Evolutionary conservation across 1,140 invertebrate species (phyloP).

Genomic region (Euura lappo): DNA sequence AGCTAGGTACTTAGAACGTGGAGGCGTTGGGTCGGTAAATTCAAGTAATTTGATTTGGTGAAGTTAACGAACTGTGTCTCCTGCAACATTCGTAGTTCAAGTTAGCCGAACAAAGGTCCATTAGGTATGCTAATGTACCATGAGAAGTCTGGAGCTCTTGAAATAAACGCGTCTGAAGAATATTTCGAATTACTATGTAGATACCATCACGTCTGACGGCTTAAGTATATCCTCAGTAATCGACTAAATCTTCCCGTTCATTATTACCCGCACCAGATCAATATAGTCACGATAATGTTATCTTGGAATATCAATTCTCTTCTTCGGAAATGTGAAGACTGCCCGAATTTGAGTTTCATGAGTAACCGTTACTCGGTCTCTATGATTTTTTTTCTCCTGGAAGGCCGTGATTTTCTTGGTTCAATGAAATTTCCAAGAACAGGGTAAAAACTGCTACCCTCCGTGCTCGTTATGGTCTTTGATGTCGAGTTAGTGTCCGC

Average conservation of each 20-base stretch:
- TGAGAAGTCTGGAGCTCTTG: background rate
- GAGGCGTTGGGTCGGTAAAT: constrained; percentile 53
- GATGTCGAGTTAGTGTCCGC: background rate
- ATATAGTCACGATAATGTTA: too few relatives aligned
- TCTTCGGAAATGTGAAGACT: too few relatives aligned
- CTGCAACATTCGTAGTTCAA: constrained; percentile 55
- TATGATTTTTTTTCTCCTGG: too few relatives aligned
- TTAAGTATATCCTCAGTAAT: background rate
- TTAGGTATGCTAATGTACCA: constrained; percentile 53
- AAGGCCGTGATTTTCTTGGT: background rate
- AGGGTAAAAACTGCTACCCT: background rate
- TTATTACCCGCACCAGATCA: too few relatives aligned
- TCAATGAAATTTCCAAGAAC: background rate
- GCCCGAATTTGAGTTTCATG: too few relatives aligned
- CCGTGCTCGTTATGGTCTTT: background rate
- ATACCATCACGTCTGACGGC: background rate
- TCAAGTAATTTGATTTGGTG: constrained; percentile 56
- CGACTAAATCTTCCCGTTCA: too few relatives aligned
- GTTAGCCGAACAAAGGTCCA: constrained; percentile 55
- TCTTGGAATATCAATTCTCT: too few relatives aligned
- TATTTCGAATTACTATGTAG: background rate
- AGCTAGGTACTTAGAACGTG: constrained; percentile 24
- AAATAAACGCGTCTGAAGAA: background rate
- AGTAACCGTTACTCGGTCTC: too few relatives aligned
- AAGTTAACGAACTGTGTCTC: constrained; percentile 56